Base-by-base conservation (phyloP, 2,888 invertebrate genomes). In the Sceliomorpha sp. region DNA sequence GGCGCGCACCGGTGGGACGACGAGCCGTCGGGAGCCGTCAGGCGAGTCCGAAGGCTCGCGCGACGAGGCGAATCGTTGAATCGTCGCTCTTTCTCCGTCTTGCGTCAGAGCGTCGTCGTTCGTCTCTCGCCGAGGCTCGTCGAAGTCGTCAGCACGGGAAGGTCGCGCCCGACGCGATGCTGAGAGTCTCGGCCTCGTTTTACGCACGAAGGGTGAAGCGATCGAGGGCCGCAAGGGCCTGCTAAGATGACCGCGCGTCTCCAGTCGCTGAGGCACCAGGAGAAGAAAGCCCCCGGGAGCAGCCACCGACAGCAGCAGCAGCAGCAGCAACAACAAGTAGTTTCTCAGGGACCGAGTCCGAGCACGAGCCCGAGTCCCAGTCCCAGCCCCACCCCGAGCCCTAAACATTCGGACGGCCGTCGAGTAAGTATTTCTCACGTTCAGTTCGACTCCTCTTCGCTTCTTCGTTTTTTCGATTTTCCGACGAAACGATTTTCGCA, bases 221-320 rank as follows among this genome's bases (percentile, higher is more conserved):
- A 77, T 66, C 74, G 55, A 78, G 79, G 86, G 84, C 85, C 85
- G 77, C 71, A 67, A 69, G 75, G 87, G 82, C 87, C 85, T 83
- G 79, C 74, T 87, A 87, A 88, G 71, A 88, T 88, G 87, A 88
- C 87, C 78, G 87, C 87, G 73, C 87, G 87, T 83, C 82, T 87
- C 67, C 86, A 87, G 79, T 86, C 87, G 78, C 82, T 85, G 73
- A 86, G 86, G 76, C 87, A 87, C 75, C 87, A 85, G 81, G 86
- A 87, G 77, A 85, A 85, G 81, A 85, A 84, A 83, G 42, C 67
- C 45, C 58, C 63, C 39, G 63, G 66, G 14, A 70, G 58, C 59
- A 58, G 70, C 66, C 73, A 71, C 50, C 64, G 70, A 15, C 72
- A 64, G 40, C 68, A n/a, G 59, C 71, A 72, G 51, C 71, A 71